These are phyloP conservation scores for Falco novaeseelandiae DNA, from an alignment of 2,797 vertebrate genomes.

Conservation along the genomic window DNA sequence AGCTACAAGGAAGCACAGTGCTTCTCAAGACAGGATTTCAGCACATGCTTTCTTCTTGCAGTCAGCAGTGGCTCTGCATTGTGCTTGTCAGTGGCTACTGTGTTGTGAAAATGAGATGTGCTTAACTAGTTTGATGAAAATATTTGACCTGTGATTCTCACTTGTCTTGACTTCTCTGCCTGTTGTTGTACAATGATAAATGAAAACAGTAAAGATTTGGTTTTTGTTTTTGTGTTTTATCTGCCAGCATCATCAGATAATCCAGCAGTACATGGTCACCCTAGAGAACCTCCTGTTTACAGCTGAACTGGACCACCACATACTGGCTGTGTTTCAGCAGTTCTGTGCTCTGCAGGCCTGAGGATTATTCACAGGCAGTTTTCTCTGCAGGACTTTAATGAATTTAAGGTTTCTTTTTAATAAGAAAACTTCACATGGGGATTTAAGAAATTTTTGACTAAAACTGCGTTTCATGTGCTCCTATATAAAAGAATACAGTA, in stretches of 20 bases:
- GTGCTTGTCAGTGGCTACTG: not conserved
- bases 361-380: conserved; percentile 38
- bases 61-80: not conserved
- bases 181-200: not conserved
- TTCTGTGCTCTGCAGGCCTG: conserved; percentile 96
- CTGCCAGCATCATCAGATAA: conserved; percentile 92
- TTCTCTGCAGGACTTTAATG: conserved; percentile 46
- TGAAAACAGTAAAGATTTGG: not conserved
- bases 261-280: conserved; percentile 98
- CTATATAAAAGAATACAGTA: conserved; percentile 34
- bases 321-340: conserved; percentile 96
- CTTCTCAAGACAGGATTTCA: not conserved
- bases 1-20: not conserved
- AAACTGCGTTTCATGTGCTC: conserved; percentile 54
- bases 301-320: conserved; percentile 95
- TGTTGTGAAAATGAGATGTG: not conserved
- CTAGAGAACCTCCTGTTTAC: conserved; percentile 98
- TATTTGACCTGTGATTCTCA: not conserved
- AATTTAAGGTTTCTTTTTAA: conserved; percentile 3
- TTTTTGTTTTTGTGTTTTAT: not conserved
- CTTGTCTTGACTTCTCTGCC: not conserved
- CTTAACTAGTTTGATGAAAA: not conserved
- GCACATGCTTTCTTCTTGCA: not conserved
- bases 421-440: conserved; percentile 41
- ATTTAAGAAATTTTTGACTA: conserved; percentile 53